phyloP scores from a whole-genome alignment of 2,888 invertebrate genomes.

The Parnassius mnemosyne region DNA sequence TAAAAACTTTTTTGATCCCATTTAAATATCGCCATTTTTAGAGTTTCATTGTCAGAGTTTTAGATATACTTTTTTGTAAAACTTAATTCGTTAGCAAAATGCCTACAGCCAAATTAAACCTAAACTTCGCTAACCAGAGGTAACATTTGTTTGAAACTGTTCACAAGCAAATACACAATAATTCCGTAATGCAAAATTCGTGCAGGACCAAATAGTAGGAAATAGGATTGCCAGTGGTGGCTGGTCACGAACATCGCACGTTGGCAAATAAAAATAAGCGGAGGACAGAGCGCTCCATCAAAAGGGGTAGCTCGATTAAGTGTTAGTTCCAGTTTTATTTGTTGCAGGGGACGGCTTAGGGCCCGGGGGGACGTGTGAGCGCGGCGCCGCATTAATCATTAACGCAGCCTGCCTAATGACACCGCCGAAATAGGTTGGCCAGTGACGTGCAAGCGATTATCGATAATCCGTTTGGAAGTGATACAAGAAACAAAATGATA shows the following conservation, averaged over 20 bases:
- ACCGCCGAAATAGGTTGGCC: slow-evolving; percentile 69
- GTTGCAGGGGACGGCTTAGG: slow-evolving; percentile 42
- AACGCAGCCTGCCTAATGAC: slow-evolving; percentile 79
- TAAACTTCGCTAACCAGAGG: too few relatives aligned
- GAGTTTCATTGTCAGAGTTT: too few relatives aligned
- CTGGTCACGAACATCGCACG: slow-evolving; percentile 51
- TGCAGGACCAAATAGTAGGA: slow-evolving; percentile 49
- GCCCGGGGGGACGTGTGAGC: slow-evolving; percentile 55
- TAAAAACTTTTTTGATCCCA: too few relatives aligned
- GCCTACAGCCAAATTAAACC: too few relatives aligned
- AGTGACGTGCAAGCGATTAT: slow-evolving; percentile 52
- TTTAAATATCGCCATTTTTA: too few relatives aligned
- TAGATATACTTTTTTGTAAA: too few relatives aligned
- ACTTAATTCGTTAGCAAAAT: too few relatives aligned
- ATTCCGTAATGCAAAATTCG: slow-evolving; percentile 47
- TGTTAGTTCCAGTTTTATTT: slow-evolving; percentile 75
- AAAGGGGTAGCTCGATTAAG: slow-evolving; percentile 78
- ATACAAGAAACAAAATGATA: too few relatives aligned
- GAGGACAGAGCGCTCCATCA: slow-evolving; percentile 69
- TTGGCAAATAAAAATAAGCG: slow-evolving; percentile 61
- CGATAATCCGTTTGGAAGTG: slow-evolving; percentile 40
- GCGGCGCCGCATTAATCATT: slow-evolving; percentile 79
- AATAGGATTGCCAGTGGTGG: slow-evolving; percentile 42
- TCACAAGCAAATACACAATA: slow-evolving; percentile 31
- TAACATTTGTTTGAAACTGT: slow-evolving; percentile 33